Evolutionary conservation across 2,888 invertebrate species (phyloP).

Genomic region (Nemoura dubitans): DNA sequence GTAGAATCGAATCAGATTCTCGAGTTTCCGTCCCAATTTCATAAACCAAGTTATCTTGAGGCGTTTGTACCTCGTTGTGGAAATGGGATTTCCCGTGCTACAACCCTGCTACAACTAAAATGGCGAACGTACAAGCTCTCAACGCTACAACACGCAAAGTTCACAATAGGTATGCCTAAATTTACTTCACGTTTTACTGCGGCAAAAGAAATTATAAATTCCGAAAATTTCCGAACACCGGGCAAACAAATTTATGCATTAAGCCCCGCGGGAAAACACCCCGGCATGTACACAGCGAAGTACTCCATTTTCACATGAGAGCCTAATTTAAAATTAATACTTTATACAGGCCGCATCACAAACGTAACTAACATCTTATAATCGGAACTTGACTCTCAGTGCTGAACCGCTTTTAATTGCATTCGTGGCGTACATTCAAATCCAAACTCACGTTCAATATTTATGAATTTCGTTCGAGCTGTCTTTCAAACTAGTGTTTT

Average conservation of each 20-base stretch:
- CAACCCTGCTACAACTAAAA: background rate
- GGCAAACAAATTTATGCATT: background rate
- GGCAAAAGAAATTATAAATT: background rate
- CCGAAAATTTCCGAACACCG: background rate
- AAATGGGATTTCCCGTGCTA: background rate
- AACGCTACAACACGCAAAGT: background rate
- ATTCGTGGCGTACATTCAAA: background rate
- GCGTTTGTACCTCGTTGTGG: too few species aligned
- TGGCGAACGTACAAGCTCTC: background rate
- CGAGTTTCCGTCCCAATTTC: too few species aligned
- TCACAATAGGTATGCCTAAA: background rate
- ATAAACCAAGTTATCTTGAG: too few species aligned
- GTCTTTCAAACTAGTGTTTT: constrained; percentile 13
- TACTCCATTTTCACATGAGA: constrained; percentile 7
- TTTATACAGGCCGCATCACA: background rate
- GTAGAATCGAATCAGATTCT: too few species aligned
- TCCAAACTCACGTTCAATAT: background rate
- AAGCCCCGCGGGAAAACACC: background rate
- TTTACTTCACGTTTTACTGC: background rate
- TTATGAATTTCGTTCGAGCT: constrained; percentile 9
- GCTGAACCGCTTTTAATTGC: background rate
- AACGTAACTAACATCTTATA: background rate
- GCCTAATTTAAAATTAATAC: background rate
- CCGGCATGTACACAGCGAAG: background rate
- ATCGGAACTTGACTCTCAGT: background rate